Evolutionary conservation across 2,113 vertebrate genomes (phyloP).

Genomic region (Micromys minutus): DNA sequence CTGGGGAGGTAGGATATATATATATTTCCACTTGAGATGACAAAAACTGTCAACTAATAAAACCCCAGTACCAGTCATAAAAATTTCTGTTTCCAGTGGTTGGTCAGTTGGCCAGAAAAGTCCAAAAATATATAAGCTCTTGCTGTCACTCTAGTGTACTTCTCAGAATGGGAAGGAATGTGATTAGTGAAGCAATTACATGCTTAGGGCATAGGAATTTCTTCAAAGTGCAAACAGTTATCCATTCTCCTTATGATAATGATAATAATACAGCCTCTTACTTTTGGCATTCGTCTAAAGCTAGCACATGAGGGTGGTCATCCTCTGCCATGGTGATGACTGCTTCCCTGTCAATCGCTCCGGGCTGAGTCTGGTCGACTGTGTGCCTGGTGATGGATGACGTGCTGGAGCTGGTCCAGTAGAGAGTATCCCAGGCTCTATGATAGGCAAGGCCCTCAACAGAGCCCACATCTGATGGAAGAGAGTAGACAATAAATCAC

Average conservation of each 20-base stretch:
- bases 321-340: constrained; percentile 96
- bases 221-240: not conserved
- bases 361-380: constrained; percentile 90
- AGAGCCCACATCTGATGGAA: constrained; percentile 92
- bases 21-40: not conserved
- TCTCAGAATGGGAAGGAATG: not conserved
- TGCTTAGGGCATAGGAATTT: not conserved
- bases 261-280: constrained; percentile 73
- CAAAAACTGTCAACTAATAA: not conserved
- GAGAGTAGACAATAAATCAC: fast-evolving
- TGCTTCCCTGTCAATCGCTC: constrained; percentile 90
- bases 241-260: not conserved
- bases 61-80: not conserved
- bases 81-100: not conserved
- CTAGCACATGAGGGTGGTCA: constrained; percentile 95
- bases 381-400: constrained; percentile 96
- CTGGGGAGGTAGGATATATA: not conserved
- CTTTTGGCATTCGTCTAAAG: constrained; percentile 97
- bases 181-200: not conserved
- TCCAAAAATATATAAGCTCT: not conserved
- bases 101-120: not conserved
- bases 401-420: constrained; percentile 98
- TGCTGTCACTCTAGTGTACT: not conserved
- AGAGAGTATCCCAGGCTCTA: constrained; percentile 95
- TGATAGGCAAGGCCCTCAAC: constrained; percentile 98